Evolutionary conservation across 2,113 vertebrate genomes (phyloP).

Genomic region (Pollimyrus isidori): DNA sequence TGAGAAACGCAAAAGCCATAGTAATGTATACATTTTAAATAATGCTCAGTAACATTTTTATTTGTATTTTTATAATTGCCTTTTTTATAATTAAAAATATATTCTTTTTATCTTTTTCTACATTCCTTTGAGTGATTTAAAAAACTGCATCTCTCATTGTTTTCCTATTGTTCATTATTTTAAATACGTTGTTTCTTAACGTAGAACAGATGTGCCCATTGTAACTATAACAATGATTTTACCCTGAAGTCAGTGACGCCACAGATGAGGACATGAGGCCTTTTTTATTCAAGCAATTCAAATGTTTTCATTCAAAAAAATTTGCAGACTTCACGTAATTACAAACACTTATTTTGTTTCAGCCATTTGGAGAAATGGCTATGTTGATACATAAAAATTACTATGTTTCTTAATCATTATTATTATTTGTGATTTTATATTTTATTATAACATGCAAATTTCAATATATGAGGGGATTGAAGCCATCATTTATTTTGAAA

Average conservation of each 20-base stretch:
- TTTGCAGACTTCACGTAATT: background rate
- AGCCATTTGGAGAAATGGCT: background rate
- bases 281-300: background rate
- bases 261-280: background rate
- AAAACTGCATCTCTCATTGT: background rate
- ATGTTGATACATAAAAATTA: background rate
- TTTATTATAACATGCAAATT: background rate
- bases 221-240: background rate
- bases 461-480: background rate
- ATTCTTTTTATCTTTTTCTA: background rate
- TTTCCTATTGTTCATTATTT: background rate
- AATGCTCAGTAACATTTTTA: background rate
- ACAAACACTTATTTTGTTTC: background rate
- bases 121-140: background rate
- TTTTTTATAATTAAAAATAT: background rate
- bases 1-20: background rate
- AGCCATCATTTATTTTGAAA: background rate
- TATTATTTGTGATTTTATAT: slow-evolving; percentile 6
- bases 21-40: background rate
- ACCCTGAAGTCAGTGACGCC: background rate
- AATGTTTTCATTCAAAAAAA: background rate
- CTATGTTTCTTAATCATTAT: background rate
- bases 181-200: background rate
- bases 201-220: background rate
- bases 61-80: background rate